Conservation (phyloP, 2,113 vertebrate species). For the Mastomys coucha region DNA sequence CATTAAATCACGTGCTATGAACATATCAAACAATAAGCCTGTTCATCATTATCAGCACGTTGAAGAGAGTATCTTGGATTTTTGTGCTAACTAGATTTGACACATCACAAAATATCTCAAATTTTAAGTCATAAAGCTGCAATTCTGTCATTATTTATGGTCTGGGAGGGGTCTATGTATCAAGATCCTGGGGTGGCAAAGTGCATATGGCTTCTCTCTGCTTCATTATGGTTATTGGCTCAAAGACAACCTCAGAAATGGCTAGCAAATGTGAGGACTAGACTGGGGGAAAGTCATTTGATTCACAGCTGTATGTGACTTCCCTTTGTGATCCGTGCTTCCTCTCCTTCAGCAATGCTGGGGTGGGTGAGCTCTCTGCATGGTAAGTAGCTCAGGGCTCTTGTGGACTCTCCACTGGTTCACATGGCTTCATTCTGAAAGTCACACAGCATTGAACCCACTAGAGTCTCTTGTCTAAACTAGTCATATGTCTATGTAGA, state of each 20-base stretch:
- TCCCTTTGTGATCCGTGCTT: not conserved
- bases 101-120: not conserved
- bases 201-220: not conserved
- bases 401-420: not conserved
- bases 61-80: not conserved
- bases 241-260: not conserved
- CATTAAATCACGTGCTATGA: conserved; percentile 15
- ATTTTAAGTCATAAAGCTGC: not conserved
- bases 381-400: not conserved
- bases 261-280: not conserved
- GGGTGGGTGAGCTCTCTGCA: not conserved
- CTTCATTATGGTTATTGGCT: not conserved
- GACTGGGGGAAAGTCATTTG: not conserved
- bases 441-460: not conserved
- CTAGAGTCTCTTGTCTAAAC: not conserved
- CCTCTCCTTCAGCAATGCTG: not conserved
- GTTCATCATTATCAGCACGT: not conserved
- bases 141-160: not conserved
- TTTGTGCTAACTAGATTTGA: not conserved
- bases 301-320: not conserved
- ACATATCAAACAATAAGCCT: not conserved
- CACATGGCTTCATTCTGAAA: not conserved
- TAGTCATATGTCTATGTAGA: not conserved
- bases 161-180: not conserved
- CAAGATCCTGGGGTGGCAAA: not conserved